Base-by-base conservation (phyloP, 1,140 invertebrate species). In the Delia radicum region DNA sequence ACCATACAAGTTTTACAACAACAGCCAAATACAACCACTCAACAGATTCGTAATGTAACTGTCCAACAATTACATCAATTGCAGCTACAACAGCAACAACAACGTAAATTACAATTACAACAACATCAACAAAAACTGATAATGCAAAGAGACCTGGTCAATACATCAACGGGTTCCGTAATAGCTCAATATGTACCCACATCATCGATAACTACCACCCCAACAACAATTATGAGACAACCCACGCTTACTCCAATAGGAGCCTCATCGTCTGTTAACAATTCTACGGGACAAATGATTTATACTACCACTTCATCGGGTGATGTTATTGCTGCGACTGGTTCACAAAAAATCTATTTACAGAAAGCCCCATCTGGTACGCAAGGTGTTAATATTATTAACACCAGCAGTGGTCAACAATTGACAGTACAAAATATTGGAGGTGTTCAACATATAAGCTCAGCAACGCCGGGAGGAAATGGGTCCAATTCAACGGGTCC, bases 341-440 rank as follows among this genome's bases (percentile, higher is more conserved):
- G 78, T 2, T 78, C 77, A n/a, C 83, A 85, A 69, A 85, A 85
- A 67, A 76, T 76, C 29, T 76, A 74, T 46, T 74, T 73, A 33
- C 75, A 76, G 55, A 75, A 74, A 48, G 73, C 77, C 24, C 67
- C 74, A 3, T 77, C 78, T 2, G 29, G 78, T 1, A 69, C 21
- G 18, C 79, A 79, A 0, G 81, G 82, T 74, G 83, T 85, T 0
- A 85, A 85, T 33, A 83, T 85, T 21, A 82, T 85, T 27, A 85
- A 85, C 37, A 85, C 82, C 6, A 77, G 81, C 13, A 82, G 81
- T 77, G 82, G 82, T 15, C 83, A 85, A 63, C 83, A 85, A 78
- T 69, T 85, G 73, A 81, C 83, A 2, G 82, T 85, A 78, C 83
- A 85, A 67, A 85, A 80, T 79, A 84, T 84, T 67, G 80, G 78